Base-by-base conservation (phyloP, 2,113 vertebrate species). In the Erinaceus europaeus region DNA sequence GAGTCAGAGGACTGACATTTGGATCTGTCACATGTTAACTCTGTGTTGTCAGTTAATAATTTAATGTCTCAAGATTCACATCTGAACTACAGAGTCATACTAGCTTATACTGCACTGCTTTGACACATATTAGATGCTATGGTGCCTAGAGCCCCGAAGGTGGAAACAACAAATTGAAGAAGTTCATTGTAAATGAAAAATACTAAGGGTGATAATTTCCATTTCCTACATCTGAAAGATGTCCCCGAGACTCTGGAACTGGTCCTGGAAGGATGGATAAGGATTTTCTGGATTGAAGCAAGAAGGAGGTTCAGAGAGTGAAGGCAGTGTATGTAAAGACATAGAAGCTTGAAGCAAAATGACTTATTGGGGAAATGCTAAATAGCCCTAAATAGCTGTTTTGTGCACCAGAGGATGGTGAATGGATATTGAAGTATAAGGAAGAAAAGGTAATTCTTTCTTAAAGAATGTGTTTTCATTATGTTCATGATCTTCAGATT, bases 51-150 rank as follows among this genome's bases (percentile, higher is more conserved):
- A 53, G 38, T 23, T 44, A 42, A 38, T 46, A 6, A 4, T 9
- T 74, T 21, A 32, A 57, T 34, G 18, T 11, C 59, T 81, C n/a
- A 12, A 46, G 46, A 23, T 17, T 85, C 53, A 14, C 5, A 5
- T 27, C 44, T 27, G 48, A 48, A 52, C 46, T 17, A 9, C 7
- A 61, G 62, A 8, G 13, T 15, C 2, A 3, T 4, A 12, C 1
- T 0, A 25, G 27, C 25, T 9, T 2, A 0, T 0, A 3, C 0
- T 2, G 34, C 1, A 0, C 12, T 1, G 23, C 17, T 17, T 14
- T 17, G 73, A 29, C 2, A 4, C 3, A 1, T 4, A 0, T 11
- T 14, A 2, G 23, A 25, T 0, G 11, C 5, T 8, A 0, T 23
- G 32, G 18, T 7, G 4, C 12, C 50, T 21, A 3, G 3, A n/a